Conservation (phyloP, 2,113 vertebrate species). For the Myotis yumanensis region DNA sequence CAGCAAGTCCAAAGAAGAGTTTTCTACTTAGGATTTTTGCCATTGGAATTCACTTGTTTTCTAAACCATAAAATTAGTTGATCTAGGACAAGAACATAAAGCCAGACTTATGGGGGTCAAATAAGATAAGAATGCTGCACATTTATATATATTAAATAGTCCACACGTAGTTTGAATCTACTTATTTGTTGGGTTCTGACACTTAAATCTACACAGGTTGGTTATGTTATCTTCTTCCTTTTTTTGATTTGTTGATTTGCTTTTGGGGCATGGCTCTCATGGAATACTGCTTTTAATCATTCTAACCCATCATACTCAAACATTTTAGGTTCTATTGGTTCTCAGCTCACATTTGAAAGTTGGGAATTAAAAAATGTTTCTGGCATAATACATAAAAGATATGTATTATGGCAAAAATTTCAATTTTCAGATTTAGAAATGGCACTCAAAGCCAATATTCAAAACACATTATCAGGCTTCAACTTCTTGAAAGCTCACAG, state of each 20-base stretch:
- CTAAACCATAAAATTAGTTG: slow-evolving; percentile 23
- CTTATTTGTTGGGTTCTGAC: slow-evolving; percentile 2
- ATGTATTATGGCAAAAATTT: not conserved
- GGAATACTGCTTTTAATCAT: not conserved
- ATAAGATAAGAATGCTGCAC: not conserved
- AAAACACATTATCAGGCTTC: not conserved
- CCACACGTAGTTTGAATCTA: not conserved
- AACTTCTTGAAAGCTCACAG: not conserved
- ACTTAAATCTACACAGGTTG: not conserved
- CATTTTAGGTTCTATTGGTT: not conserved
- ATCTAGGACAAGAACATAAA: not conserved
- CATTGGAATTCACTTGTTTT: not conserved
- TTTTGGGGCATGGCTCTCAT: not conserved
- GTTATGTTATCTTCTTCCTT: not conserved
- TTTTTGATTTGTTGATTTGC: not conserved
- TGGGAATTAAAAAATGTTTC: not conserved
- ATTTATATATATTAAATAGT: not conserved
- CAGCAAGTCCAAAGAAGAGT: not conserved
- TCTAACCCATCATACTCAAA: not conserved
- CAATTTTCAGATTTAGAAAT: slow-evolving; percentile 8
- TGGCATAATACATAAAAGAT: not conserved
- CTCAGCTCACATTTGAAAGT: not conserved
- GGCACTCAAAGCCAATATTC: not conserved
- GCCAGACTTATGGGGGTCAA: not conserved
- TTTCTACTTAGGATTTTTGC: not conserved